Percentiles rank a stretch among this genome's conserved stretches.
Evolutionary conservation across 2,113 vertebrate species (phyloP).

Genomic region (Dermatemys mawii): DNA sequence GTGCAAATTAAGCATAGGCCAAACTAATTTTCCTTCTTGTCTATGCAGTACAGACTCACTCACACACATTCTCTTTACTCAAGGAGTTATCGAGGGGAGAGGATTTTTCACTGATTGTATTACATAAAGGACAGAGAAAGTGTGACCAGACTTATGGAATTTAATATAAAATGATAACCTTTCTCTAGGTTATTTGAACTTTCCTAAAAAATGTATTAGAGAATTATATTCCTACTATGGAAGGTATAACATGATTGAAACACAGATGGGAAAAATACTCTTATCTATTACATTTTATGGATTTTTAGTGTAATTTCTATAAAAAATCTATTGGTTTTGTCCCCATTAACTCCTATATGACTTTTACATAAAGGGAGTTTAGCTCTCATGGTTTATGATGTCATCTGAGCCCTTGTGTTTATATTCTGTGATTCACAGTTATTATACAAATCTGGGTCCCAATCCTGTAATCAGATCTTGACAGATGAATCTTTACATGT

Average conservation of each 20-base stretch:
- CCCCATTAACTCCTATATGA: background rate
- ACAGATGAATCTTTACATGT: conserved; percentile 50
- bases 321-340: background rate
- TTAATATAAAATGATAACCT: background rate
- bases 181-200: background rate
- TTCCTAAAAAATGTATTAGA: background rate
- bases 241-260: background rate
- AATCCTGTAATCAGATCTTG: conserved; percentile 28
- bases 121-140: background rate
- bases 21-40: background rate
- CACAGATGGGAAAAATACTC: background rate
- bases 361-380: background rate
- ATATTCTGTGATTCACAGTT: background rate
- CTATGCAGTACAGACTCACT: background rate
- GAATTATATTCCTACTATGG: background rate
- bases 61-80: background rate
- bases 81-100: background rate
- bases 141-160: background rate
- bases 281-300: background rate
- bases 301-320: background rate
- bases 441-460: background rate
- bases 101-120: background rate
- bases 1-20: background rate
- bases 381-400: background rate
- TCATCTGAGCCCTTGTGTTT: background rate